Percentiles rank a stretch among this genome's conserved stretches.
These are phyloP conservation scores for Dysdera silvatica DNA, from an alignment of 1,140 invertebrate species.

Conservation along the genomic window DNA sequence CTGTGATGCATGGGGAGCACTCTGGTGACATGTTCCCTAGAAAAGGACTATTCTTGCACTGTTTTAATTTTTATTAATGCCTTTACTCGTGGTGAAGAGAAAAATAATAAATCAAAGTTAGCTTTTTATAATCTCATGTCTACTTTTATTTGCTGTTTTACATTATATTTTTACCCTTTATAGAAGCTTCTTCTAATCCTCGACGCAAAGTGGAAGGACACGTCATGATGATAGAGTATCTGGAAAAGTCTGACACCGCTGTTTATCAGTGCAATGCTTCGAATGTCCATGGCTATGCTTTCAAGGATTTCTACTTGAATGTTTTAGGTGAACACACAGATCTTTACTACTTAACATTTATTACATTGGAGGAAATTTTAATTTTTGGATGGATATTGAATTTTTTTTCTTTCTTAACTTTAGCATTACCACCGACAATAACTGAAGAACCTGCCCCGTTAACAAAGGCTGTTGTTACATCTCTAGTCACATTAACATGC, in stretches of 20 bases:
- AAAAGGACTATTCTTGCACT: not conserved
- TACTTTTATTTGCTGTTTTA: not conserved
- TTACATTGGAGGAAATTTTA: not conserved
- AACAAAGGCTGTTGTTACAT: conserved; percentile 61
- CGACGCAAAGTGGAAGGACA: conserved; percentile 54
- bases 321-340: conserved; percentile 55
- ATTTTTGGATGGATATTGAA: not conserved
- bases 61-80: not conserved
- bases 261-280: conserved; percentile 99
- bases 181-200: conserved; percentile 62
- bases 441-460: conserved; percentile 67
- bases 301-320: conserved; percentile 96
- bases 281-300: conserved; percentile 93
- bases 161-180: not conserved
- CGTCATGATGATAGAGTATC: conserved; percentile 69
- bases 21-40: not conserved
- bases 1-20: not conserved
- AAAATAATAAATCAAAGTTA: not conserved
- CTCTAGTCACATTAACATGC: conserved; percentile 73
- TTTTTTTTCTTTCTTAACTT: not conserved
- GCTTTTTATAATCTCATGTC: not conserved
- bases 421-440: conserved; percentile 77
- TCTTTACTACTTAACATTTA: not conserved
- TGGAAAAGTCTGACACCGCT: conserved; percentile 84
- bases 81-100: not conserved